Percentiles rank a stretch among this genome's conserved stretches.
phyloP scores from a whole-genome alignment of 2,113 vertebrate species.

The Gallinago media region DNA sequence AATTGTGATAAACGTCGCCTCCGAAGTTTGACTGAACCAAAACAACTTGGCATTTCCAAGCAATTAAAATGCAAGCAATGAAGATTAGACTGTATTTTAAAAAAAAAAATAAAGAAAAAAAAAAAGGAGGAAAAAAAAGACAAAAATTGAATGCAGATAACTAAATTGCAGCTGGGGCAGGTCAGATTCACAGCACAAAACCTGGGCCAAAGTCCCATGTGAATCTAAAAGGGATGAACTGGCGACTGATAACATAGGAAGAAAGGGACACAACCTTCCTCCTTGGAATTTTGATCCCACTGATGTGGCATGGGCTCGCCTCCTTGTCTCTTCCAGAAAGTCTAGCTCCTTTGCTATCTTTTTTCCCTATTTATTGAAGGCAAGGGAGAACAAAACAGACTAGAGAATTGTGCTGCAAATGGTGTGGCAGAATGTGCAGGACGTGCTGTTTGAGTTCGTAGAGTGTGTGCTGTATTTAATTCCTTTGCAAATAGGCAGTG shows the following conservation, averaged over 20 bases:
- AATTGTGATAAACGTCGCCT: slow-evolving; percentile 74
- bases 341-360: background rate
- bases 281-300: slow-evolving; percentile 17
- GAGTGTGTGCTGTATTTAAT: background rate
- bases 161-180: slow-evolving; percentile 48
- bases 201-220: slow-evolving; percentile 34
- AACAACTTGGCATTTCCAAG: slow-evolving; percentile 69
- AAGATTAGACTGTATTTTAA: background rate
- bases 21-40: slow-evolving; percentile 72
- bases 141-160: slow-evolving; percentile 54
- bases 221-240: slow-evolving; percentile 35
- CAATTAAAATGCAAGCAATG: slow-evolving; percentile 57
- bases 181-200: slow-evolving; percentile 53
- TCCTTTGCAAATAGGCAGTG: background rate
- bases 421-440: background rate
- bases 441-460: background rate
- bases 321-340: background rate
- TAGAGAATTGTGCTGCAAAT: background rate
- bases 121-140: background rate
- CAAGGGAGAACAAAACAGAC: background rate
- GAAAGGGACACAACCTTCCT: background rate
- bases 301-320: background rate
- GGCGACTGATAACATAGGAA: background rate
- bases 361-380: background rate
- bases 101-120: no score